A percentile compares a stretch with the other conserved stretches of the same genome.
Evolutionary conservation across 2,113 vertebrate species (phyloP).

Genomic region (Amblyopsis rosae): DNA sequence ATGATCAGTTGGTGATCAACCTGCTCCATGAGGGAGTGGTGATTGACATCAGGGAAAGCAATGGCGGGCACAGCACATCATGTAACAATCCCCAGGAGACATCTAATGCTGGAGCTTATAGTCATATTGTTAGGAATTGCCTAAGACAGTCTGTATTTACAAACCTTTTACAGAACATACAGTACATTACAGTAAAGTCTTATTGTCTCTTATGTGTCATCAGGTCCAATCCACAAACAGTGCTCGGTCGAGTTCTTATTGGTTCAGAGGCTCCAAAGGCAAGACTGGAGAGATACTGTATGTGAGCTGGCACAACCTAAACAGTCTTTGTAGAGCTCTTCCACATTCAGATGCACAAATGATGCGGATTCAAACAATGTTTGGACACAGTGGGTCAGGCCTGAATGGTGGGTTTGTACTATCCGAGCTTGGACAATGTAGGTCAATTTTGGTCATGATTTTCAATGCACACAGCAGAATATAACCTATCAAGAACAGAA

Average conservation of each 20-base stretch:
- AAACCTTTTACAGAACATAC: background rate
- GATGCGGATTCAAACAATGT: too few relatives aligned
- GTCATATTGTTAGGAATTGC: constrained; percentile 64
- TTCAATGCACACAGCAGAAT: background rate
- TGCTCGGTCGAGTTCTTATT: constrained; percentile 65
- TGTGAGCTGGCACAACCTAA: constrained; percentile 74
- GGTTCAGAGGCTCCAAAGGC: constrained; percentile 50
- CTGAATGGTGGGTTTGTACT: background rate
- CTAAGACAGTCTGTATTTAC: background rate
- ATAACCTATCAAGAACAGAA: background rate
- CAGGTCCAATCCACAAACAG: constrained; percentile 39
- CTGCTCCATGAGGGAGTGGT: constrained; percentile 56
- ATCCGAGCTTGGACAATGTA: background rate
- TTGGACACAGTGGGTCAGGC: background rate
- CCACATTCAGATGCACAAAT: background rate
- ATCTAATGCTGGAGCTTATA: constrained; percentile 69
- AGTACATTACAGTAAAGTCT: background rate
- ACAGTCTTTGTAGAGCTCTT: constrained; percentile 10
- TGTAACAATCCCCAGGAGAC: constrained; percentile 75
- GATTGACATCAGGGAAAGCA: constrained; percentile 65
- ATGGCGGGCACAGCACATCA: constrained; percentile 43
- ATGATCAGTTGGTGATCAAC: constrained; percentile 69
- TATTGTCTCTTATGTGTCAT: constrained; percentile 24
- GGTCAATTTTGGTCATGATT: constrained; percentile 11
- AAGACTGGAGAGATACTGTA: constrained; percentile 70